phyloP scores from a whole-genome alignment of 2,113 vertebrate species.

The Isurus oxyrinchus region DNA sequence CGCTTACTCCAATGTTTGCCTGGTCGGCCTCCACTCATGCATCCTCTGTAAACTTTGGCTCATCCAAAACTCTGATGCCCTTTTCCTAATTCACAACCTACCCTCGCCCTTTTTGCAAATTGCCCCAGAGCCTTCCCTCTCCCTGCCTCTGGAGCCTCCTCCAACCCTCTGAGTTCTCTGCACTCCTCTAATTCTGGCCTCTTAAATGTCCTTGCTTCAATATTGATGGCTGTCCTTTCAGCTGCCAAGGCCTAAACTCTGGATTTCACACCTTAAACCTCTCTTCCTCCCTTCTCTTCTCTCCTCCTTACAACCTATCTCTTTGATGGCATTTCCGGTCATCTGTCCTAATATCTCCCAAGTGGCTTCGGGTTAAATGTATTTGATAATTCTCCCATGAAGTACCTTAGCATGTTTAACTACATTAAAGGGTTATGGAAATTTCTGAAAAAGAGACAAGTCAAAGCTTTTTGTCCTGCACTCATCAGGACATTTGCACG shows the following conservation, averaged over 20 bases:
- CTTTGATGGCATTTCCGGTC: too few relatives aligned
- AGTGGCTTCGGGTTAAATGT: background rate
- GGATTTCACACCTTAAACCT: background rate
- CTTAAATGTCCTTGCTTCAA: too few relatives aligned
- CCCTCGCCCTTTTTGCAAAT: background rate
- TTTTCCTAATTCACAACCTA: background rate
- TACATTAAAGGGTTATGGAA: background rate
- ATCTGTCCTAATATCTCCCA: too few relatives aligned
- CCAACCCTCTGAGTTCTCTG: background rate
- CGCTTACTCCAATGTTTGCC: background rate
- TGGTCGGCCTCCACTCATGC: background rate
- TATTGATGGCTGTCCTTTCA: background rate
- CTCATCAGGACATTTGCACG: too few relatives aligned
- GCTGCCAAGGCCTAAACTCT: background rate
- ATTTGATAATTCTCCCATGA: background rate
- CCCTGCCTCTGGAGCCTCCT: background rate
- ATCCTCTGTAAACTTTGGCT: background rate
- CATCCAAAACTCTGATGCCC: background rate
- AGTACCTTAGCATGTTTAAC: background rate
- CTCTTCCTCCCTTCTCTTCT: background rate
- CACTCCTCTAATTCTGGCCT: background rate
- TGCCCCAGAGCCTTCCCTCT: background rate
- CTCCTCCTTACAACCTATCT: background rate
- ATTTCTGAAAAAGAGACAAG: too few relatives aligned
- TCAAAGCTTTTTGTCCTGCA: too few relatives aligned